Evolutionary conservation across 2,113 vertebrate genomes (phyloP).

Genomic region (Ondatra zibethicus): DNA sequence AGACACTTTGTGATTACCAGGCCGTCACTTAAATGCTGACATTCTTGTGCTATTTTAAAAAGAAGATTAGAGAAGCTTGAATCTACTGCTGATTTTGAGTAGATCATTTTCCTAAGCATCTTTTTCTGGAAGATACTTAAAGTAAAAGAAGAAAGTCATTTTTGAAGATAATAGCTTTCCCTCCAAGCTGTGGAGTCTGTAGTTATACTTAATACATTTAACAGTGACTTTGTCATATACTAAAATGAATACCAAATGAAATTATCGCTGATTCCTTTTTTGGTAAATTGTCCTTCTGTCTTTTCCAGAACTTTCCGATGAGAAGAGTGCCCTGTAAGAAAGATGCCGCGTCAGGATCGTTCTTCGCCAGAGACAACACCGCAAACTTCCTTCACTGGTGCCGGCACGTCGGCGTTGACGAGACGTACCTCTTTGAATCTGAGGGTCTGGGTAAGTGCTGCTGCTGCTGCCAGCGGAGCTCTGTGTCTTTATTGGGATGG

Average conservation of each 20-base stretch:
- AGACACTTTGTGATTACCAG: neutral
- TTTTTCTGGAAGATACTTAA: conserved; percentile 35
- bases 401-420: conserved; percentile 93
- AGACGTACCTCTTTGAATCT: conserved; percentile 97
- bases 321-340: conserved; percentile 94
- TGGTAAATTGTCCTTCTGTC: conserved; percentile 23
- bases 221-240: conserved; percentile 13
- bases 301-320: conserved; percentile 91
- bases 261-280: neutral
- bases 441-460: conserved; percentile 94
- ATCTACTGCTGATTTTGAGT: conserved; percentile 40
- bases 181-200: neutral
- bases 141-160: conserved; percentile 33
- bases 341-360: conserved; percentile 95
- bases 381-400: conserved; percentile 99
- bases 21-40: neutral
- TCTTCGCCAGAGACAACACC: conserved; percentile 98
- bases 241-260: neutral
- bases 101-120: conserved; percentile 34
- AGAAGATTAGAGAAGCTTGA: neutral
- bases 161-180: neutral
- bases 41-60: neutral
- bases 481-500: conserved; percentile 28
- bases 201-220: neutral
- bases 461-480: neutral